A percentile compares a stretch with the other conserved stretches of the same genome.
Evolutionary conservation across 1,140 invertebrate species (phyloP).

Genomic region (Zaprionus gabonicus): DNA sequence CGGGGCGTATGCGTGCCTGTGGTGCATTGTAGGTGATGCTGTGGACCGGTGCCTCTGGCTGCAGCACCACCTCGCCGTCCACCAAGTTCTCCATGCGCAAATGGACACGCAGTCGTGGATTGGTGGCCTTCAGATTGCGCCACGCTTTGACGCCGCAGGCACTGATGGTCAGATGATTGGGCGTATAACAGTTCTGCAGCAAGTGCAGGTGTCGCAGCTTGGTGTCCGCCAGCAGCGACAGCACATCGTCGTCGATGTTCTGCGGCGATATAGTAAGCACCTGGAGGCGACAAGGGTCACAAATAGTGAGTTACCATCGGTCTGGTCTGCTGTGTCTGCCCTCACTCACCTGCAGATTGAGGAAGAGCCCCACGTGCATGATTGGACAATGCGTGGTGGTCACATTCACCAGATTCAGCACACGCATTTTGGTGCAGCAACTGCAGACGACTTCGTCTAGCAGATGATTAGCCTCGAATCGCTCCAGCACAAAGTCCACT

Average conservation of each 20-base stretch:
- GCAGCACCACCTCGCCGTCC: slow-evolving; percentile 85
- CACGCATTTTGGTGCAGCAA: slow-evolving; percentile 88
- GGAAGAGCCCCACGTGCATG: slow-evolving; percentile 91
- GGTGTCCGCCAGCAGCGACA: slow-evolving; percentile 89
- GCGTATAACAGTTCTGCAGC: slow-evolving; percentile 90
- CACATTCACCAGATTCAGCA: slow-evolving; percentile 90
- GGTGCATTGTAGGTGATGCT: slow-evolving; percentile 89
- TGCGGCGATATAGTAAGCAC: slow-evolving; percentile 91
- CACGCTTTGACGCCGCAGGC: slow-evolving; percentile 84
- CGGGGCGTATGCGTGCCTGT: slow-evolving; percentile 85
- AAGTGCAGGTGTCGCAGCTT: slow-evolving; percentile 90
- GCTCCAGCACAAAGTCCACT: slow-evolving; percentile 91
- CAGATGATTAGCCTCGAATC: slow-evolving; percentile 88
- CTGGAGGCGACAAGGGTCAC: slow-evolving; percentile 84
- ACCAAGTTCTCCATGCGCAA: slow-evolving; percentile 86
- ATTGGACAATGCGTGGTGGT: slow-evolving; percentile 91
- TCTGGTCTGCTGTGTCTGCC: not conserved
- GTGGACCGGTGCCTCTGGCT: slow-evolving; percentile 88
- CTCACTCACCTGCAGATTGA: slow-evolving; percentile 88
- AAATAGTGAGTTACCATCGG: not conserved
- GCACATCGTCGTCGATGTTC: slow-evolving; percentile 91
- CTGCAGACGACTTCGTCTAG: slow-evolving; percentile 90
- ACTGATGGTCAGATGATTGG: slow-evolving; percentile 85
- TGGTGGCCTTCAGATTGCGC: slow-evolving; percentile 86
- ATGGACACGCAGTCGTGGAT: slow-evolving; percentile 86